phyloP scores from a whole-genome alignment of 2,888 invertebrate species.

The Atrina japonica region DNA sequence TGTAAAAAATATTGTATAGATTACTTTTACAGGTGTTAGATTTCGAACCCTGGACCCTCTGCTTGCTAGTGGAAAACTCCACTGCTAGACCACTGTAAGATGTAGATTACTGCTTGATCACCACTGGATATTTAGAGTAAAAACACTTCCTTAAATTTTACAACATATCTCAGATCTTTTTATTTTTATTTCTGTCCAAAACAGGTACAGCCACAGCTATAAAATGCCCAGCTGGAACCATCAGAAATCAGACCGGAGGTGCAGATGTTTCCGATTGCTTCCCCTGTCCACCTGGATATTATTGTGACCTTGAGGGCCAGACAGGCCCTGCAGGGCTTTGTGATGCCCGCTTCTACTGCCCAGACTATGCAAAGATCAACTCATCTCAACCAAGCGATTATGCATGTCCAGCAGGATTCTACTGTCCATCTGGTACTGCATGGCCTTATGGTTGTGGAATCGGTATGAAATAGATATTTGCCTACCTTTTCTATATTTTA shows the following conservation, averaged over 20 bases:
- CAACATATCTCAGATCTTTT: too few species aligned
- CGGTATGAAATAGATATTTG: conserved; percentile 50
- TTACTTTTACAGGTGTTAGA: too few species aligned
- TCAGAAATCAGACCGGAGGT: conserved; percentile 68
- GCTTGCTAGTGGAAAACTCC: too few species aligned
- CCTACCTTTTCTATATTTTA: too few species aligned
- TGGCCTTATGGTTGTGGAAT: conserved; percentile 66
- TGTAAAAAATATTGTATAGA: too few species aligned
- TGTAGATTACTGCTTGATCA: background rate
- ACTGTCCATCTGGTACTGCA: conserved; percentile 64
- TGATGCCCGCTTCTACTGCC: conserved; percentile 70
- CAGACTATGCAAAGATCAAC: conserved; percentile 61
- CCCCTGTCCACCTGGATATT: conserved; percentile 69
- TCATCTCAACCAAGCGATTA: conserved; percentile 57
- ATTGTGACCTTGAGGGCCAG: conserved; percentile 60
- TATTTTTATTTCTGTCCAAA: too few species aligned
- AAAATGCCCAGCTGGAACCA: conserved; percentile 68
- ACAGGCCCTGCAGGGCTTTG: conserved; percentile 65
- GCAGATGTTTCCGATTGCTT: conserved; percentile 63
- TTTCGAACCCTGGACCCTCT: too few species aligned
- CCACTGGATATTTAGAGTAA: too few species aligned
- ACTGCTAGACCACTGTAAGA: too few species aligned
- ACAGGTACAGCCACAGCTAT: conserved; percentile 66
- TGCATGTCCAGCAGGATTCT: conserved; percentile 69
- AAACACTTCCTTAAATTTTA: too few species aligned